These are phyloP conservation scores for Mesembrinibis cayennensis DNA, from an alignment of 2,113 vertebrate species.

Conservation along the genomic window DNA sequence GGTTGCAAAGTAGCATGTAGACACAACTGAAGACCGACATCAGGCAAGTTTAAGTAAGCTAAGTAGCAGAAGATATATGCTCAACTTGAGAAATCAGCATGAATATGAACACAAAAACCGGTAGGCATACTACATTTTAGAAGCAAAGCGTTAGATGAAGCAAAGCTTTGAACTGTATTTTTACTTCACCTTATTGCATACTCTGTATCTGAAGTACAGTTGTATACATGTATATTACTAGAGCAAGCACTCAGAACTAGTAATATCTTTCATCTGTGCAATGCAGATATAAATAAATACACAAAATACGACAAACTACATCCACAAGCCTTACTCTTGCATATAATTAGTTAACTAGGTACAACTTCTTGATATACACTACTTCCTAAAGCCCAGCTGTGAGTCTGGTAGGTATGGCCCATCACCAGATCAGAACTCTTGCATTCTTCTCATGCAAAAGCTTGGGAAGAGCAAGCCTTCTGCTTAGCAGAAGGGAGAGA, in stretches of 20 bases:
- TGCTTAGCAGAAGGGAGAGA: neutral
- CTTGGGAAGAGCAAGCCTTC: neutral
- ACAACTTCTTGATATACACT: neutral
- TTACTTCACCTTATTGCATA: neutral
- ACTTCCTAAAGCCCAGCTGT: neutral
- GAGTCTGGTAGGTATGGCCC: neutral
- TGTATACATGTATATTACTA: neutral
- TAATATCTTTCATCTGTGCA: neutral
- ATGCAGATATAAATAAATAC: neutral
- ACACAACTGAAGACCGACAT: neutral
- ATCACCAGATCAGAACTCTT: neutral
- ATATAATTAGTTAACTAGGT: neutral
- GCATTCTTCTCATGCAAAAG: neutral
- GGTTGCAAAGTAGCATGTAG: neutral
- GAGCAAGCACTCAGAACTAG: neutral
- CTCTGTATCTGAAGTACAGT: neutral
- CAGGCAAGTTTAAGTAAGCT: neutral
- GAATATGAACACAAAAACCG: neutral
- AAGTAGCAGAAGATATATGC: neutral
- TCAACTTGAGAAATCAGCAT: neutral
- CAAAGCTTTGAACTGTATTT: neutral
- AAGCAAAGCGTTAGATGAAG: neutral
- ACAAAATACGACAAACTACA: neutral
- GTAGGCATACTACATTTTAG: neutral
- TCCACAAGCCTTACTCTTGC: neutral